These are phyloP conservation scores for Drosophila nr. perissopoda DNA, from an alignment of 2,888 invertebrate species.

Conservation along the genomic window DNA sequence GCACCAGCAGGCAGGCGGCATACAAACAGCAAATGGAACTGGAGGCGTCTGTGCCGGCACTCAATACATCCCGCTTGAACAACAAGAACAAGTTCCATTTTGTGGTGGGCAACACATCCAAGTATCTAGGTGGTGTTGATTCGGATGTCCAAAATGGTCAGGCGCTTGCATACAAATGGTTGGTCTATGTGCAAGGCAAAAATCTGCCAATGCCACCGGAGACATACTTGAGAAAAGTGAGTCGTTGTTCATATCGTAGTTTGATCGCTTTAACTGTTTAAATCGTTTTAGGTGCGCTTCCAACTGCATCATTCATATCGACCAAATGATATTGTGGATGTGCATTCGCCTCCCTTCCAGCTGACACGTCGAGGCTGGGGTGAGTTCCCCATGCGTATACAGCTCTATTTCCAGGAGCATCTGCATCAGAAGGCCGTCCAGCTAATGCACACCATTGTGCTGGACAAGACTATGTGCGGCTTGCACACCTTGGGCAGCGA, in stretches of 20 bases:
- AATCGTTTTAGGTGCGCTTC: constrained; percentile 86
- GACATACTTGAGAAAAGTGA: constrained; percentile 89
- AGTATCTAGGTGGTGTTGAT: constrained; percentile 87
- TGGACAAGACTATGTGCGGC: constrained; percentile 93
- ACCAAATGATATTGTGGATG: constrained; percentile 93
- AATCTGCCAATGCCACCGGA: constrained; percentile 87
- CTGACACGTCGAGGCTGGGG: constrained; percentile 95
- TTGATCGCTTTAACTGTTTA: neutral
- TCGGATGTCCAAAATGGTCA: constrained; percentile 85
- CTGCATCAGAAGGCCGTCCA: constrained; percentile 91
- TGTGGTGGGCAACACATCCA: constrained; percentile 90
- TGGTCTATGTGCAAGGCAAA: constrained; percentile 92
- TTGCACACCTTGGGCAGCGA: constrained; percentile 94
- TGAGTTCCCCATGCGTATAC: constrained; percentile 93
- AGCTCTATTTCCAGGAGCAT: constrained; percentile 91
- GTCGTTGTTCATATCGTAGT: rapidly evolving
- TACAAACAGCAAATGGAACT: constrained; percentile 28
- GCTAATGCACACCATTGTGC: constrained; percentile 91
- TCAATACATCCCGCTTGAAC: constrained; percentile 86
- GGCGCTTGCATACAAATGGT: constrained; percentile 95
- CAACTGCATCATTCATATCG: constrained; percentile 94
- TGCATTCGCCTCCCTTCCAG: constrained; percentile 93
- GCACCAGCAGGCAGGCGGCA: constrained; percentile 62
- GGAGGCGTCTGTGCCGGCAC: constrained; percentile 24
- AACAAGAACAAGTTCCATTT: constrained; percentile 87